A percentile compares a stretch with the other conserved stretches of the same genome.
phyloP scores from a whole-genome alignment of 1,140 invertebrate species.

The Diabrotica undecimpunctata region DNA sequence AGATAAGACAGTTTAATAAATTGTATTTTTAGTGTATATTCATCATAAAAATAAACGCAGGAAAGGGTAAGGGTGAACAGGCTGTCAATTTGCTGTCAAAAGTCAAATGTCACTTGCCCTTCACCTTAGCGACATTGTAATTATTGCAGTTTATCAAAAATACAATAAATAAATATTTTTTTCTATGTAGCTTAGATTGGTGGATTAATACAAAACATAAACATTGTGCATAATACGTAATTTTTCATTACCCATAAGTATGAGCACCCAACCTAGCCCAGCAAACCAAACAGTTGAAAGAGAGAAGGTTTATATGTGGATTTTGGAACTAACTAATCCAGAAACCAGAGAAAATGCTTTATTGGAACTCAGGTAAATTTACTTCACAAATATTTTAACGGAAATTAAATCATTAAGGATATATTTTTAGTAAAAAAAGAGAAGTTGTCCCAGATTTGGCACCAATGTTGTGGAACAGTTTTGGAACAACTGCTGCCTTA shows the following conservation, averaged over 20 bases:
- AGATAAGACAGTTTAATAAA: no score
- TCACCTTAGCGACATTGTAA: no score
- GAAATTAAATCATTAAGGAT: not conserved
- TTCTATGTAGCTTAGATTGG: no score
- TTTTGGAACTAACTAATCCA: slow-evolving; percentile 90
- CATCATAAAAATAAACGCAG: no score
- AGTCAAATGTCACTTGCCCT: no score
- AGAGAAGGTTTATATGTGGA: slow-evolving; percentile 90
- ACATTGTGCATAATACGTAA: no score
- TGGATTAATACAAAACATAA: no score
- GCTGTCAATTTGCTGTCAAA: no score
- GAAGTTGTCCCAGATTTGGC: slow-evolving; percentile 95
- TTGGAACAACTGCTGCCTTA: slow-evolving; percentile 94
- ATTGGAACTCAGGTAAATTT: slow-evolving; percentile 74
- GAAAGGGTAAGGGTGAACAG: no score
- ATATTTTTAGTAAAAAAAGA: slow-evolving; percentile 81
- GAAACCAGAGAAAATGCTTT: slow-evolving; percentile 94
- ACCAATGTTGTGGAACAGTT: slow-evolving; percentile 98
- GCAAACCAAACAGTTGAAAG: slow-evolving; percentile 61
- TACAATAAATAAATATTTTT: no score
- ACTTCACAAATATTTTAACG: not conserved
- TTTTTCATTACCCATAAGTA: not conserved
- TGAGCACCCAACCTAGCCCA: slow-evolving; percentile 37
- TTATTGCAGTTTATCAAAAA: no score
- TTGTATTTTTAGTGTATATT: no score